A percentile compares a stretch with the other conserved stretches of the same genome.
Evolutionary conservation across 1,140 invertebrate species (phyloP).

Genomic region (Venustaconcha ellipsiformis): DNA sequence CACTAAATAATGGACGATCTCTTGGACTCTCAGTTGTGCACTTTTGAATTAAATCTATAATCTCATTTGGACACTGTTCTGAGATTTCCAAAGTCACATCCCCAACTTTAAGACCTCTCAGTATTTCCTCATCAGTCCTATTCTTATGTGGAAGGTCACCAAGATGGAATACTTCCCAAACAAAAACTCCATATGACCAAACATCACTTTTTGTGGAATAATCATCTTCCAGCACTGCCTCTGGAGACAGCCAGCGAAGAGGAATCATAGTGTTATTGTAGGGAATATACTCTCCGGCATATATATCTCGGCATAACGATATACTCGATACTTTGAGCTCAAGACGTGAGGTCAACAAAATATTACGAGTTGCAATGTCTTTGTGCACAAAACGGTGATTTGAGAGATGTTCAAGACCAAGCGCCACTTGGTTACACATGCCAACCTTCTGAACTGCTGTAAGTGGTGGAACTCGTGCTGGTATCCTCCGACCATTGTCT

Average conservation of each 20-base stretch:
- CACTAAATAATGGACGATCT: conserved; percentile 73
- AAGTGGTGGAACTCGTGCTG: conserved; percentile 70
- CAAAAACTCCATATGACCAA: conserved; percentile 66
- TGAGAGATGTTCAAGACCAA: conserved; percentile 87
- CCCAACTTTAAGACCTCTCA: conserved; percentile 72
- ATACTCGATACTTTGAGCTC: conserved; percentile 87
- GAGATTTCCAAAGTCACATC: conserved; percentile 47
- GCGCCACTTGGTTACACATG: conserved; percentile 78
- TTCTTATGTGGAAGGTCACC: conserved; percentile 62
- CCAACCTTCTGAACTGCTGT: conserved; percentile 79
- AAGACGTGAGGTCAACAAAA: conserved; percentile 85
- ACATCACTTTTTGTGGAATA: conserved; percentile 70
- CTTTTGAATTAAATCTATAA: conserved; percentile 74
- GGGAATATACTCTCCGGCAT: conserved; percentile 82
- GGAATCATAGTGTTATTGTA: conserved; percentile 75
- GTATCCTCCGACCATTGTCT: conserved; percentile 65
- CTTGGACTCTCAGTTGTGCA: conserved; percentile 77
- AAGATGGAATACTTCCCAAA: conserved; percentile 66
- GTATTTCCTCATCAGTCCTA: conserved; percentile 70
- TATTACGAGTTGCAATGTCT: conserved; percentile 94
- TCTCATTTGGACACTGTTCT: conserved; percentile 66
- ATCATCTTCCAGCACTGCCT: conserved; percentile 85
- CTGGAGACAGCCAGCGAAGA: conserved; percentile 87
- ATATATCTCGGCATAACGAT: conserved; percentile 85
- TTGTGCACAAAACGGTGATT: conserved; percentile 82